phyloP scores from a whole-genome alignment of 1,140 invertebrate species.

The Papilio helenus region DNA sequence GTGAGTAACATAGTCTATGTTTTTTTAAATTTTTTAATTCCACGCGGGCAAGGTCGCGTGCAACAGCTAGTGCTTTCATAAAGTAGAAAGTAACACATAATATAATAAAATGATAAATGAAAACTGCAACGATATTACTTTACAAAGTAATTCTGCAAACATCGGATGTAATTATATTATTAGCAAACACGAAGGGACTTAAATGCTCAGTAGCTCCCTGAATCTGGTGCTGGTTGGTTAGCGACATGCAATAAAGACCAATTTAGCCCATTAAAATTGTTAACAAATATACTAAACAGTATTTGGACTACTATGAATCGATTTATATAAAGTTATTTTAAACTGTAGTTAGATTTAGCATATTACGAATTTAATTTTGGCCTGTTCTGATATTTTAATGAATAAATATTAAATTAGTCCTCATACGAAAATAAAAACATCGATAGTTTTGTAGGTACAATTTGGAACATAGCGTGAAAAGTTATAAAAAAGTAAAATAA shows the following conservation, averaged over 20 bases:
- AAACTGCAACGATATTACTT: not conserved
- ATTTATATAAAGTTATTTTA: not conserved
- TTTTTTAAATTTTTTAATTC: no score
- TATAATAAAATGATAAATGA: not conserved
- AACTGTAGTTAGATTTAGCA: not conserved
- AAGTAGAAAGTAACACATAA: not conserved
- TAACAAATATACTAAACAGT: not conserved
- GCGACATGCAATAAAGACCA: not conserved
- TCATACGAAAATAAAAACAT: not conserved
- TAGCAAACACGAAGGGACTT: conserved; percentile 1
- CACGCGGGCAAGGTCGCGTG: no score
- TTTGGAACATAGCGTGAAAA: not conserved
- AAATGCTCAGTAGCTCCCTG: not conserved
- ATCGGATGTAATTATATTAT: conserved; percentile 12
- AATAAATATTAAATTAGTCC: not conserved
- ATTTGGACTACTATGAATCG: not conserved
- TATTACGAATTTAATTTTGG: not conserved
- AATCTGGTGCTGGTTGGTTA: not conserved
- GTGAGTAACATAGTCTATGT: no score
- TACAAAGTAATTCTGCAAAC: conserved; percentile 16
- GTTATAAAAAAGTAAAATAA: not conserved
- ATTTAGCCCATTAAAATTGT: not conserved
- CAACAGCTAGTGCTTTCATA: not conserved
- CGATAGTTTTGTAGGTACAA: not conserved
- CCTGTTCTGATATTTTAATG: not conserved